Percentiles rank a stretch among this genome's conserved stretches.
Conservation (phyloP, 2,113 vertebrate genomes). For the Cebus imitator region DNA sequence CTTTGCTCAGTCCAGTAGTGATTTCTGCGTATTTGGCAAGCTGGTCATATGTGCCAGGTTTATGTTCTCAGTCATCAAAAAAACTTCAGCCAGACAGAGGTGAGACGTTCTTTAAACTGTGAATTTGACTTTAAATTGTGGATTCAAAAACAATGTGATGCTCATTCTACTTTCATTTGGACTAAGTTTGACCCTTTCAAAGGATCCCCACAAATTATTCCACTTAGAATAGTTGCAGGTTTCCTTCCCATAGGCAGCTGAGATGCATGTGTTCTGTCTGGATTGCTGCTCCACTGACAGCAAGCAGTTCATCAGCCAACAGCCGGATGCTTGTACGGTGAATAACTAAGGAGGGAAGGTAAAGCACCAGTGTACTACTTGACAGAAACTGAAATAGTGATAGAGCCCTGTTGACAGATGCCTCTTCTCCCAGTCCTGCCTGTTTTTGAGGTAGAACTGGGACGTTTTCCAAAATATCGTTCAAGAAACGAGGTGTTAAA, state of each 20-base stretch:
- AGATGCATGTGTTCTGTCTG: neutral
- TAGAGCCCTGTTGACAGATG: conserved; percentile 38
- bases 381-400: conserved; percentile 57
- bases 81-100: neutral
- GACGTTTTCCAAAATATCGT: conserved; percentile 48
- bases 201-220: accelerated
- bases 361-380: conserved; percentile 34
- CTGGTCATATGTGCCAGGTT: neutral
- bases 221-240: neutral
- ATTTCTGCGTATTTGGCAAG: neutral
- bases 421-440: conserved; percentile 5
- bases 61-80: neutral
- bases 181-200: neutral
- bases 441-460: conserved; percentile 54
- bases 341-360: neutral
- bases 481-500: conserved; percentile 54
- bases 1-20: neutral
- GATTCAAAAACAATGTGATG: neutral
- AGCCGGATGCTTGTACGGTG: neutral
- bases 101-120: neutral
- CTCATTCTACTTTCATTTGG: neutral
- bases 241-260: neutral
- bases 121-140: neutral
- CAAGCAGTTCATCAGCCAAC: conserved; percentile 16
- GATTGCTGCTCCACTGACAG: neutral